Evolutionary conservation across 2,113 vertebrate species (phyloP), one percentile per base, ranked within the genome.

Genomic region (Glaucidium brasilianum): DNA sequence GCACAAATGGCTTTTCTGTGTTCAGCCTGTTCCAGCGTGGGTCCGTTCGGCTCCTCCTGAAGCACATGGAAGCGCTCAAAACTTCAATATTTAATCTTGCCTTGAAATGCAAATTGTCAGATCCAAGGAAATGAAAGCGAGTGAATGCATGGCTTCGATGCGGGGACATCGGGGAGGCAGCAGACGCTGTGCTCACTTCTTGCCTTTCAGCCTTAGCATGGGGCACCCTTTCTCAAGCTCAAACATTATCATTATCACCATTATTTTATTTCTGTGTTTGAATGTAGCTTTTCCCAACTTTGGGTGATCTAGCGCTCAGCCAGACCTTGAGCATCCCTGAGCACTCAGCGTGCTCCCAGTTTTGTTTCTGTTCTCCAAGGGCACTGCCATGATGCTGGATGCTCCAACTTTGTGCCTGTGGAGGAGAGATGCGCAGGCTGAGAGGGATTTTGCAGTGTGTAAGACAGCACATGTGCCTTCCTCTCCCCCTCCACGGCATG

Each of bases 31-130:
- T 97, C 72, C 87, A 88, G 52, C 14, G 1, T 35, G 69, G 93
- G 90, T 90, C 93, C 55, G 35, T 72, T 95, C 53, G 45, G 90
- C 91, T 94, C 88, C 64, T 94, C 91, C 91, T 84, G 91, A 97
- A 97, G 92, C 94, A 97, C 94, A 93, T 76, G 92, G 91, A 97
- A 97, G 82, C 0, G 87, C 85, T 95, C 94, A 94, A 85, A 94
- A 95, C 95, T 95, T 97, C 96, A 97, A 94, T 97, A 97, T 97
- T 97, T 97, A 94, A 97, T 96, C 90, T 87, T 85, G 92, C 85
- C 97, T 96, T 94, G 96, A 96, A 94, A 95, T 88, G 96, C 69
- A 93, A 94, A 96, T 92, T 90, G 92, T 95, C 80, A 90, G 90
- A 93, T 79, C 79, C 85, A 55, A 86, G 78, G 76, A 87, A 87